Evolutionary conservation across 1,140 invertebrate genomes (phyloP).

Genomic region (Oedothorax gibbosus): DNA sequence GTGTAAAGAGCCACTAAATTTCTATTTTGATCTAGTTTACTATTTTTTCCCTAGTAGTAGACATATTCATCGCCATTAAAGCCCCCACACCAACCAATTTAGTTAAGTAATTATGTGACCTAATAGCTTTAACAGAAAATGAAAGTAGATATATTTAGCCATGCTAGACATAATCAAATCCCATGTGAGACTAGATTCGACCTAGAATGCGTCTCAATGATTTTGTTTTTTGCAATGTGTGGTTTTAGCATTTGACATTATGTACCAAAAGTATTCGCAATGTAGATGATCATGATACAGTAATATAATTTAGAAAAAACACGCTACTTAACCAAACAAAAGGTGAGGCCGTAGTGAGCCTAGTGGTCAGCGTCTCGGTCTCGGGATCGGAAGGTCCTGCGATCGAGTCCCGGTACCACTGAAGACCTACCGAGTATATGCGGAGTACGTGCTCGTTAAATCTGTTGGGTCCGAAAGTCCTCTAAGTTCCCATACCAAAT

Average conservation of each 20-base stretch:
- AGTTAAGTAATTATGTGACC: conserved; percentile 22
- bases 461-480: too few relatives aligned
- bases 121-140: conserved; percentile 17
- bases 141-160: conserved; percentile 21
- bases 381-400: too few relatives aligned
- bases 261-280: too few relatives aligned
- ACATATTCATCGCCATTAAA: conserved; percentile 25
- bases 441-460: too few relatives aligned
- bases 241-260: conserved; percentile 19
- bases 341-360: too few relatives aligned
- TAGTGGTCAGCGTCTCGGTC: too few relatives aligned
- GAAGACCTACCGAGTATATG: too few relatives aligned
- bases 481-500: too few relatives aligned
- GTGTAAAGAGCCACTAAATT: conserved; percentile 10
- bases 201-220: not conserved
- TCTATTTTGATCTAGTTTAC: conserved; percentile 7
- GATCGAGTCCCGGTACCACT: too few relatives aligned
- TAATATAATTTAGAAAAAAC: too few relatives aligned
- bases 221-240: conserved; percentile 6
- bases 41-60: conserved; percentile 7
- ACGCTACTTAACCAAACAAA: too few relatives aligned
- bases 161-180: conserved; percentile 8
- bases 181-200: not conserved
- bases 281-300: too few relatives aligned
- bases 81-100: not conserved